Evolutionary conservation across 2,113 vertebrate species (phyloP), one percentile per base, ranked within the genome.

Genomic region (Budorcas taxicolor): DNA sequence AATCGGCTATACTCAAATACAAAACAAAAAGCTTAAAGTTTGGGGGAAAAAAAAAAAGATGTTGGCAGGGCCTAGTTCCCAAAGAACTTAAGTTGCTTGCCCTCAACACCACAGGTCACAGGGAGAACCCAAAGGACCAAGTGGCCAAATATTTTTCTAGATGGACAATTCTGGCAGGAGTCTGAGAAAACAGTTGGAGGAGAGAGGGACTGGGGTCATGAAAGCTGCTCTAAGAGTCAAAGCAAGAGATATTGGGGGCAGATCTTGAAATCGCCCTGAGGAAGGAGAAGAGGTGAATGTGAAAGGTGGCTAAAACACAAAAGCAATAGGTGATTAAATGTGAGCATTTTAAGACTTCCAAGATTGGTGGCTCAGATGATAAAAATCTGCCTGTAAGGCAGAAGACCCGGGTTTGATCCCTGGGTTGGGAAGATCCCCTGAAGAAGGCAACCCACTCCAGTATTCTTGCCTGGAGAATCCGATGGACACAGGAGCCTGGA

Each of bases 331-430:
- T 33, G 21, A 92, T 60, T 62, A 71, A 58, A 83, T 25, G n/a
- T 62, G 60, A 78, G 4, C 3, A 25, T 6, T 25, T 5, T 36
- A 29, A 3, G 36, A 76, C 9, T 45, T 43, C 40, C 43, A 31
- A 9, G 12, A n/a, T 52, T 80, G n/a, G 67, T 36, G 67, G 19
- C n/a, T 23, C 67, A 71, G 67, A 71, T 40, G 67, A 36, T 71
- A 23, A 71, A 36, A 36, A 23, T 23, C 19, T 0, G 1, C 19
- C 19, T 71, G 19, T 36, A 36, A 71, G n/a, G n/a, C 17, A 71
- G n/a, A 36, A 71, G n/a, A 36, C n/a, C 10, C 0, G 0, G 17
- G 19, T 36, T 71, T 2, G 2, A 36, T 36, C n/a, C n/a, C 64
- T 23, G n/a, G 67, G 67, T 23, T 71, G n/a, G 17, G 19, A 71